phyloP scores from a whole-genome alignment of 2,888 invertebrate genomes.

The Scaeva pyrastri region DNA sequence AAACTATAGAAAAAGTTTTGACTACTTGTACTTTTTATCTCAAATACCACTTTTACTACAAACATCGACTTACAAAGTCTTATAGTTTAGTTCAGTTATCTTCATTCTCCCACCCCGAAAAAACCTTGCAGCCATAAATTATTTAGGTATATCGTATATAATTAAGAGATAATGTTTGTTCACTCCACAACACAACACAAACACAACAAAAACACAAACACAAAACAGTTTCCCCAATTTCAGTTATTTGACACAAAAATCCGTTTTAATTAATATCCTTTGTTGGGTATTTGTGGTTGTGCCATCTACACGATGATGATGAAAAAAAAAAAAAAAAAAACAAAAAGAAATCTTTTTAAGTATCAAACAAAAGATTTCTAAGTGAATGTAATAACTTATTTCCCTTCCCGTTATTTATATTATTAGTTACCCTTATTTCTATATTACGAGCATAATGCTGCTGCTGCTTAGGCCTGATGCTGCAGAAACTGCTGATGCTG shows the following conservation, averaged over 20 bases:
- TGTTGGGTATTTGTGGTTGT: slow-evolving; percentile 1
- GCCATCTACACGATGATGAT: slow-evolving; percentile 20
- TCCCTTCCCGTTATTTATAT: slow-evolving; percentile 33
- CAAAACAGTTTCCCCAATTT: slow-evolving; percentile 45
- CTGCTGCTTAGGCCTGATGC: background rate
- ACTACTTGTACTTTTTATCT: too few species aligned
- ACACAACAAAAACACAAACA: too few species aligned
- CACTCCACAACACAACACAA: background rate
- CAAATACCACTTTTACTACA: too few species aligned
- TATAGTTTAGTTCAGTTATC: too few species aligned
- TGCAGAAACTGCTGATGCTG: background rate
- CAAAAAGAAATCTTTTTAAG: slow-evolving; percentile 46
- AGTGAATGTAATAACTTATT: slow-evolving; percentile 73
- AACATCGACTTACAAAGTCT: too few species aligned
- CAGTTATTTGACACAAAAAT: slow-evolving; percentile 71
- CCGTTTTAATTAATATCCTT: slow-evolving; percentile 74
- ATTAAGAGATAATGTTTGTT: slow-evolving; percentile 63
- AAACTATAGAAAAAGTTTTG: too few species aligned
- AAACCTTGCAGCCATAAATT: slow-evolving; percentile 35
- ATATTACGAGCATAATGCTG: slow-evolving; percentile 19
- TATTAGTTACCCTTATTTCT: slow-evolving; percentile 42
- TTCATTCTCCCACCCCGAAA: background rate
- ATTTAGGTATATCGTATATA: slow-evolving; percentile 29
- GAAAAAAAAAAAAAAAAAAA: slow-evolving; percentile 3
- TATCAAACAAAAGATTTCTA: slow-evolving; percentile 71